Percentiles rank a stretch among this genome's conserved stretches.
These are phyloP conservation scores for Caenorhabditis zanzibari DNA, from an alignment of 2,888 invertebrate species.

Conservation along the genomic window DNA sequence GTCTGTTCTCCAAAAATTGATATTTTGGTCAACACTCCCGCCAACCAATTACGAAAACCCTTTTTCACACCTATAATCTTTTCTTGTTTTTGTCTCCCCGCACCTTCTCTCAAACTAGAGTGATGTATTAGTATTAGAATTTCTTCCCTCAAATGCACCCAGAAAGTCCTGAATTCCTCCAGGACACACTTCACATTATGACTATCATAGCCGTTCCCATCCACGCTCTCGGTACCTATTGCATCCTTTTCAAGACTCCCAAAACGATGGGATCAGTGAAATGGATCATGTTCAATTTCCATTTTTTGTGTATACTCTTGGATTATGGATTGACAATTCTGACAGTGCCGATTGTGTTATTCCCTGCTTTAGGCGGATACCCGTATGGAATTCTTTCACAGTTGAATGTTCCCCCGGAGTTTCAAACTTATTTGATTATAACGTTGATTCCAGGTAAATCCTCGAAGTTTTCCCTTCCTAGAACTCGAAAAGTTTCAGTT, in stretches of 20 bases:
- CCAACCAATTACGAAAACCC: neutral
- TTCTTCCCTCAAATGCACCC: too few relatives aligned
- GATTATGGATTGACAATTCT: conserved; percentile 13
- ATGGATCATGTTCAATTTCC: conserved; percentile 36
- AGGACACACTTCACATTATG: conserved; percentile 11
- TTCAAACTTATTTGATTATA: conserved; percentile 7
- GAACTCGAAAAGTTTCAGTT: neutral
- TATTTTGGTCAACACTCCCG: neutral
- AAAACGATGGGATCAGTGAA: conserved; percentile 34
- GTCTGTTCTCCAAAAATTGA: neutral
- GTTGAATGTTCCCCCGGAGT: neutral
- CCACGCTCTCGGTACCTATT: conserved; percentile 33
- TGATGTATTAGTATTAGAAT: conserved; percentile 3
- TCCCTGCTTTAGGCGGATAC: conserved; percentile 16
- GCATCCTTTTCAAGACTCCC: conserved; percentile 37
- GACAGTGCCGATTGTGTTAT: conserved; percentile 4
- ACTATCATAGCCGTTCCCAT: conserved; percentile 9
- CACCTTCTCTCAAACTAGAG: neutral
- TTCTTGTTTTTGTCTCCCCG: neutral
- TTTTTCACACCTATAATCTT: conserved; percentile 6
- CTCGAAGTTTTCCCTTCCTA: neutral
- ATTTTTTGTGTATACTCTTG: conserved; percentile 20
- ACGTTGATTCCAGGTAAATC: conserved; percentile 3
- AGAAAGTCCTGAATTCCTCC: conserved; percentile 58
- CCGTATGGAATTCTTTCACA: neutral